These are phyloP conservation scores for Mastigias papua DNA, from an alignment of 30 jellyfish, hydroid and myxozoan species.

Conservation along the genomic window DNA sequence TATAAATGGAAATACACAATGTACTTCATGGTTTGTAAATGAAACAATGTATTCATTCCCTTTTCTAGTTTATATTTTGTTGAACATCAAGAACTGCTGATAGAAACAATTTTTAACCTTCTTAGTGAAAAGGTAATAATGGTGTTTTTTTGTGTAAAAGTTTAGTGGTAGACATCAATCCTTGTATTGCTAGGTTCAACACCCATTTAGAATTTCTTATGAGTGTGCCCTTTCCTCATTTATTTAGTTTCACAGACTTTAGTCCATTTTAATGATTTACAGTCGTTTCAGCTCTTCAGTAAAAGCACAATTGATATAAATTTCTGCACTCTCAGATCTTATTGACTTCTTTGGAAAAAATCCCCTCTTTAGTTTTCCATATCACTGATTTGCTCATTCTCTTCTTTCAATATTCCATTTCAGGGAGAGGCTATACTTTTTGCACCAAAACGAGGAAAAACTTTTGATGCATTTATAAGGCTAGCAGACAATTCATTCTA, in stretches of 20 bases:
- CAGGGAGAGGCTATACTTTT: constrained; percentile 67
- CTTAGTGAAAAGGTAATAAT: constrained; percentile 3
- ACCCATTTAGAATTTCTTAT: too few species aligned
- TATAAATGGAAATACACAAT: neutral
- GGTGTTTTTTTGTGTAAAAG: neutral
- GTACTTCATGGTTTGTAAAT: neutral
- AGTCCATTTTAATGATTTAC: too few species aligned
- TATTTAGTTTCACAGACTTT: too few species aligned
- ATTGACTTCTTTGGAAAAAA: neutral
- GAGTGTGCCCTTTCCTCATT: too few species aligned
- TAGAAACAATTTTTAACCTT: constrained; percentile 19
- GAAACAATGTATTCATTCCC: neutral
- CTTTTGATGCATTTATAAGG: constrained; percentile 37
- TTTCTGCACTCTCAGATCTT: too few species aligned
- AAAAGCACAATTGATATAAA: too few species aligned
- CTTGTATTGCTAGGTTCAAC: too few species aligned
- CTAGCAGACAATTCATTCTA: constrained; percentile 30
- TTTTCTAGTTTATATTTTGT: constrained; percentile 26
- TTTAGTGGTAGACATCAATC: neutral
- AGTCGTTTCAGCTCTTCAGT: too few species aligned
- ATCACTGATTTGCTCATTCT: too few species aligned
- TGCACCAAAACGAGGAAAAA: constrained; percentile 69
- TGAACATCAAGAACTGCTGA: constrained; percentile 22
- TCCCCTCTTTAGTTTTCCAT: too few species aligned
- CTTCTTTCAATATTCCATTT: neutral